Conservation (phyloP, 1,140 invertebrate genomes). For the Drosophila gunungcola region DNA sequence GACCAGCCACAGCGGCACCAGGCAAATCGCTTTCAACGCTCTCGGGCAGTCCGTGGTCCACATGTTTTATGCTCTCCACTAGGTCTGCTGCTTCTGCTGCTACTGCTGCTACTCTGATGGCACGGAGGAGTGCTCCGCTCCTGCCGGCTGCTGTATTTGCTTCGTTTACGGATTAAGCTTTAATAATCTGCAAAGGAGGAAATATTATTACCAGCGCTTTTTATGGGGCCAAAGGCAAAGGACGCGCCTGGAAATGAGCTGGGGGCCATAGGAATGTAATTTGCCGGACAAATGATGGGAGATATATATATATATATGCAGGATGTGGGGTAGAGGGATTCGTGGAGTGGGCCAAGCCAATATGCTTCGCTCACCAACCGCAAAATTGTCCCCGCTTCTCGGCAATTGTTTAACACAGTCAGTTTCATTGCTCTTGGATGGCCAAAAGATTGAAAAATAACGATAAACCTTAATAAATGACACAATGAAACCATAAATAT, state of each 20-base stretch:
- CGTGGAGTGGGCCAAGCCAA: constrained; percentile 9
- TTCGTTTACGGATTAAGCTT: constrained; percentile 53
- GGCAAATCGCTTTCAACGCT: constrained; percentile 60
- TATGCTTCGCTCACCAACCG: constrained; percentile 17
- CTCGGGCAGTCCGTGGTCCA: constrained; percentile 46
- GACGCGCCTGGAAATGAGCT: constrained; percentile 32
- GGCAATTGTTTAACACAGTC: constrained; percentile 44
- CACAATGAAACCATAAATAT: constrained; percentile 9
- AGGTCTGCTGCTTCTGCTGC: constrained; percentile 38
- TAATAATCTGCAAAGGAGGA: constrained; percentile 54
- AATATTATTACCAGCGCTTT: constrained; percentile 54
- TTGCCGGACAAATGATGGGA: constrained; percentile 38
- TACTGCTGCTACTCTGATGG: constrained; percentile 30
- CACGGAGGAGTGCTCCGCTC: constrained; percentile 18
- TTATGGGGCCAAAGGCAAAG: constrained; percentile 38
- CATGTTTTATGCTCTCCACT: constrained; percentile 55
- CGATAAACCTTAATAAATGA: constrained; percentile 21
- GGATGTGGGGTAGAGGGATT: not conserved
- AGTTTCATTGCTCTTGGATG: constrained; percentile 36
- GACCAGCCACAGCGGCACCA: constrained; percentile 65
- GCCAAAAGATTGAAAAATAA: constrained; percentile 34
- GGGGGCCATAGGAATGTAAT: constrained; percentile 34
- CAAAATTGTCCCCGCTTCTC: constrained; percentile 27
- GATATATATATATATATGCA: constrained; percentile 17
- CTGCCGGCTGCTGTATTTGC: constrained; percentile 26